phyloP scores from a whole-genome alignment of 2,797 vertebrate species.

The Otolemur crassicaudatus region DNA sequence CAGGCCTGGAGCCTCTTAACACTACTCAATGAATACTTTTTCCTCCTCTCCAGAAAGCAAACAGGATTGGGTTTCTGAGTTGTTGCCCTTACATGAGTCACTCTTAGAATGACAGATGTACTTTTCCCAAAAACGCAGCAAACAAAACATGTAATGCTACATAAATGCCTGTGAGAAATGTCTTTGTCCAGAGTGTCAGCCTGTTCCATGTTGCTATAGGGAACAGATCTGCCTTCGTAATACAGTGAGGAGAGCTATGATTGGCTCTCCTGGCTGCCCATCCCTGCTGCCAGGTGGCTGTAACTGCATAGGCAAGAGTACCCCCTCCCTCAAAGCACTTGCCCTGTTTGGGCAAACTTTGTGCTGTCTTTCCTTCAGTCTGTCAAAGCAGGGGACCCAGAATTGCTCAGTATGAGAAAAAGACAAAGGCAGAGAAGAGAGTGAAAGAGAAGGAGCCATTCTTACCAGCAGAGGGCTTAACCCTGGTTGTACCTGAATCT shows the following conservation, averaged over 20 bases:
- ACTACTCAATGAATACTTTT: accelerated
- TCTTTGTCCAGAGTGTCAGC: constrained; percentile 63
- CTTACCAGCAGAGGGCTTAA: constrained; percentile 43
- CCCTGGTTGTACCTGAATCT: accelerated
- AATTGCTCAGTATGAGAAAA: neutral
- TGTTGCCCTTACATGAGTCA: neutral
- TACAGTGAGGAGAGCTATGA: neutral
- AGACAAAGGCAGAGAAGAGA: neutral
- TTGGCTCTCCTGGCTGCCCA: constrained; percentile 54
- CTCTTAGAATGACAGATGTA: neutral
- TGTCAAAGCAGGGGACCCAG: neutral
- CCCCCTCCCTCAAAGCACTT: neutral
- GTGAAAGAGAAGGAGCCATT: neutral
- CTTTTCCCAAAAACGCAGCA: constrained; percentile 36
- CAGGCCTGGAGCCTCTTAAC: neutral
- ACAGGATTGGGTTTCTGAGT: neutral
- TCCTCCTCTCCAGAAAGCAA: neutral
- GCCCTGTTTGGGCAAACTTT: neutral
- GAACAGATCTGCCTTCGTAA: constrained; percentile 41
- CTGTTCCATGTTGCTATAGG: constrained; percentile 66
- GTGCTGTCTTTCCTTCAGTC: neutral
- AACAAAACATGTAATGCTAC: neutral
- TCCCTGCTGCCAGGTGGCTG: constrained; percentile 30
- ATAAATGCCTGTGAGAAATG: constrained; percentile 17
- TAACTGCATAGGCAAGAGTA: neutral